Base-by-base conservation (phyloP, 2,888 invertebrate species). In the Ophion slaviceki region DNA sequence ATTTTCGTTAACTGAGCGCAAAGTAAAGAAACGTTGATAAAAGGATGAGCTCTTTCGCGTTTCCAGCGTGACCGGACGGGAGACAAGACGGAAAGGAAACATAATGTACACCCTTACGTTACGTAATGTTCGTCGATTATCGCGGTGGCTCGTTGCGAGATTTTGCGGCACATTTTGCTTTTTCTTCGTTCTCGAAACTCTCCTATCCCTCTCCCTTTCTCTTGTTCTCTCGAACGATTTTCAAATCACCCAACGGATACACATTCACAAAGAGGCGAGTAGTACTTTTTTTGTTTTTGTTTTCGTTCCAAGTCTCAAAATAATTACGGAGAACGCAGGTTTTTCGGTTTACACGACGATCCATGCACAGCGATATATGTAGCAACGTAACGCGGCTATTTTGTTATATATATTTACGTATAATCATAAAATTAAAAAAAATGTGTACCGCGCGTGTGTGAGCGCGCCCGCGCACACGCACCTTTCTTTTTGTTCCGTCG, bases 331-430 rank as follows among this genome's bases (percentile, higher is more conserved):
- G 81, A 87, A 85, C 20, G 77, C 59, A 77, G 53, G 59, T 75
- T 40, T 71, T 10, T 74, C 79, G 28, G 77, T 74, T 59, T 20
- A 89, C 87, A 88, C 82, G 90, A 90, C 71, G 28, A 76, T 47
- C 7, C 59, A 45, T 62, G 70, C 70, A 70, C 17, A 40, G 36
- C 36, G 28, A 66, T 45, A 45, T 24, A 68, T 45, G 24, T 67
- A 80, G 86, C 79, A 90, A 90, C 88, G 82, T 88, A 90, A 89
- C 89, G 88, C 88, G 86, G 86, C 88, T 87, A 87, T 88, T 85
- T 87, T 86, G 87, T 89, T 47, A 62, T 75, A 75, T 64, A 75
- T 47, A 64, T 64, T 75, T 75, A 75, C 75, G 75, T 75, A 75
- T 64, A 32, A 75, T 64, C 36, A 61, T 40, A 66, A 32, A 20